Conservation (phyloP, 2,888 invertebrate species). For the Rambutsinella grinnellia region DNA sequence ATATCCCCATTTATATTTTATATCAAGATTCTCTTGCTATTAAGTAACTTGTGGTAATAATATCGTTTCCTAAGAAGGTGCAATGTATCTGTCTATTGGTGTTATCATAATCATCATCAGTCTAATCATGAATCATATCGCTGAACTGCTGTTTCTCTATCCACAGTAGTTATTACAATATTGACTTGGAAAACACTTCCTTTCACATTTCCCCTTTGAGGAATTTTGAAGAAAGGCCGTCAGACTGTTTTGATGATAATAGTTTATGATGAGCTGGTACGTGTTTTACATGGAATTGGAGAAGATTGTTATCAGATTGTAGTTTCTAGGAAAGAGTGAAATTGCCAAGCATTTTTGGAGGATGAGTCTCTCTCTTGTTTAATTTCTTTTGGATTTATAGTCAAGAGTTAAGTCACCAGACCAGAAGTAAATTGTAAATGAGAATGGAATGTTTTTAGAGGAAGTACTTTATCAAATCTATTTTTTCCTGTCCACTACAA, state of each 20-base stretch:
- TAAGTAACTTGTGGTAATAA: not conserved
- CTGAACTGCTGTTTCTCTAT: not conserved
- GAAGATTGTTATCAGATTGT: constrained; percentile 3
- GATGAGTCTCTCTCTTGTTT: too few relatives aligned
- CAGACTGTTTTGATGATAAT: not conserved
- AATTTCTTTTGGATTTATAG: too few relatives aligned
- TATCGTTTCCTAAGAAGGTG: not conserved
- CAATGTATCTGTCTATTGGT: not conserved
- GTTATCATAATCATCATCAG: not conserved
- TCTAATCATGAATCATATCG: not conserved
- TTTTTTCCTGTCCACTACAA: not conserved
- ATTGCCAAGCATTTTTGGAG: too few relatives aligned
- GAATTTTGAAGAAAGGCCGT: not conserved
- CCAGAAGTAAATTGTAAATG: not conserved
- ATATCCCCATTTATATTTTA: not conserved
- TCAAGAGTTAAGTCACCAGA: not conserved
- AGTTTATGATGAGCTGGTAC: not conserved
- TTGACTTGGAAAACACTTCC: not conserved
- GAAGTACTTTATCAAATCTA: not conserved
- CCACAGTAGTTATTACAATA: not conserved
- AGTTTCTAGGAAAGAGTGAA: not conserved
- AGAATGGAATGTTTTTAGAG: not conserved
- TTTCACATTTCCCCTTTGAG: too few relatives aligned
- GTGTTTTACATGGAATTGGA: constrained; percentile 13
- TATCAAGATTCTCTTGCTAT: not conserved